These are phyloP conservation scores for Caranx melampygus DNA, from an alignment of 2,113 vertebrate species.

Conservation along the genomic window DNA sequence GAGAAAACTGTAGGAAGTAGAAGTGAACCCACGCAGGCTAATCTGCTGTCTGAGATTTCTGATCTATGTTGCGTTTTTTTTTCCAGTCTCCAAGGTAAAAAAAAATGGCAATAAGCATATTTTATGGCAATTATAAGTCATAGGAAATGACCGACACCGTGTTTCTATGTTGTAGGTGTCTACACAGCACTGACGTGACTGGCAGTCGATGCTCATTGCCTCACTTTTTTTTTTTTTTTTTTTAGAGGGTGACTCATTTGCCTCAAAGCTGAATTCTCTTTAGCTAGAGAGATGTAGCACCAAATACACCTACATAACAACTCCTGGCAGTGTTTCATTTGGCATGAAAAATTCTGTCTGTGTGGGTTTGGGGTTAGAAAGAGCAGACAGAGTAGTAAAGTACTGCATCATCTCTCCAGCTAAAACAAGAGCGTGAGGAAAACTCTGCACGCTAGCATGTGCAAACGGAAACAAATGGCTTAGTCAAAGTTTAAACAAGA, in stretches of 20 bases:
- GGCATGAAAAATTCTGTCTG: conserved; percentile 51
- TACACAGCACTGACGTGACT: conserved; percentile 9
- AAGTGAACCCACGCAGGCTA: conserved; percentile 36
- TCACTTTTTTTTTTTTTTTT: not conserved
- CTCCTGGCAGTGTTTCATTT: conserved; percentile 43
- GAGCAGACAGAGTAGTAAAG: conserved; percentile 44
- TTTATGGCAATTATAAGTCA: not conserved
- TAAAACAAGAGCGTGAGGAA: not conserved
- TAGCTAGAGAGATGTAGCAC: conserved; percentile 54
- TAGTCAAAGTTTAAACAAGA: not conserved
- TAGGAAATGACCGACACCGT: not conserved
- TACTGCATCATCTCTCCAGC: conserved; percentile 23
- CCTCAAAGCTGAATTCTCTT: conserved; percentile 50
- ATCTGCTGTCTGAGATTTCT: conserved; percentile 26
- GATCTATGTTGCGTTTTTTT: conserved; percentile 6
- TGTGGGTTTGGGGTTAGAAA: conserved; percentile 47
- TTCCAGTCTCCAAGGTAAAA: conserved; percentile 7
- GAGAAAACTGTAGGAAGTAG: conserved; percentile 26
- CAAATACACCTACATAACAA: conserved; percentile 37
- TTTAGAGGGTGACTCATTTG: conserved; percentile 53
- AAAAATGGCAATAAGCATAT: conserved; percentile 2
- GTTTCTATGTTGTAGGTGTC: not conserved
- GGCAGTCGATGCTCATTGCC: conserved; percentile 23
- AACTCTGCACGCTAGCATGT: not conserved
- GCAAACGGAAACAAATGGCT: not conserved